A percentile compares a stretch with the other conserved stretches of the same genome.
Conservation (phyloP, 1,140 invertebrate species). For the Drosophila carrolli region DNA sequence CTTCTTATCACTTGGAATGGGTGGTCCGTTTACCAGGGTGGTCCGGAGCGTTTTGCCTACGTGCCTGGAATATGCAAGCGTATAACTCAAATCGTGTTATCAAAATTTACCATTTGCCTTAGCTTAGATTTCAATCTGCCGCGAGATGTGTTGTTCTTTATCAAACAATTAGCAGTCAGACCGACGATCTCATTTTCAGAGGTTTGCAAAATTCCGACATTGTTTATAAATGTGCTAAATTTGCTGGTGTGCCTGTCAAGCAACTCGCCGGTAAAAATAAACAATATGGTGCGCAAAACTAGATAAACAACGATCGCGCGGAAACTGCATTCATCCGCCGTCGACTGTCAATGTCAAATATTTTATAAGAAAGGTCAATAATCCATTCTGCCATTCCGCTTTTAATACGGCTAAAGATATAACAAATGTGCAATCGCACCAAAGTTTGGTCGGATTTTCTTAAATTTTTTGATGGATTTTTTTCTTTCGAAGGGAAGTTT, state of each 20-base stretch:
- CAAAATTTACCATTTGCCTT: constrained; percentile 31
- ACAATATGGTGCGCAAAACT: constrained; percentile 52
- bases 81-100: constrained; percentile 37
- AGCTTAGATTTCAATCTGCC: constrained; percentile 44
- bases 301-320: constrained; percentile 7
- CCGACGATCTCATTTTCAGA: constrained; percentile 38
- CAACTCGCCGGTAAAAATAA: constrained; percentile 27
- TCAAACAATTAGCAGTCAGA: constrained; percentile 63
- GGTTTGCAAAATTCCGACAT: constrained; percentile 9
- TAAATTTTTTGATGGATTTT: too few relatives aligned
- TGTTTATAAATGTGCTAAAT: constrained; percentile 41
- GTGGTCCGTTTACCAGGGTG: constrained; percentile 49
- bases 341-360: constrained; percentile 6
- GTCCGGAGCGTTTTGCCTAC: constrained; percentile 57
- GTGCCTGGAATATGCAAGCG: constrained; percentile 55
- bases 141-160: constrained; percentile 57
- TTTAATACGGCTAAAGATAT: neutral
- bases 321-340: neutral
- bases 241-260: constrained; percentile 25
- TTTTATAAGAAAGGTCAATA: constrained; percentile 31
- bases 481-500: too few relatives aligned
- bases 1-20: constrained; percentile 31
- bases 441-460: too few relatives aligned
- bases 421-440: neutral
- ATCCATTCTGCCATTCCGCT: neutral